Percentiles rank a stretch among this genome's conserved stretches.
phyloP scores from a whole-genome alignment of 2,888 invertebrate genomes.

The Nephrocerus scutellatus region DNA sequence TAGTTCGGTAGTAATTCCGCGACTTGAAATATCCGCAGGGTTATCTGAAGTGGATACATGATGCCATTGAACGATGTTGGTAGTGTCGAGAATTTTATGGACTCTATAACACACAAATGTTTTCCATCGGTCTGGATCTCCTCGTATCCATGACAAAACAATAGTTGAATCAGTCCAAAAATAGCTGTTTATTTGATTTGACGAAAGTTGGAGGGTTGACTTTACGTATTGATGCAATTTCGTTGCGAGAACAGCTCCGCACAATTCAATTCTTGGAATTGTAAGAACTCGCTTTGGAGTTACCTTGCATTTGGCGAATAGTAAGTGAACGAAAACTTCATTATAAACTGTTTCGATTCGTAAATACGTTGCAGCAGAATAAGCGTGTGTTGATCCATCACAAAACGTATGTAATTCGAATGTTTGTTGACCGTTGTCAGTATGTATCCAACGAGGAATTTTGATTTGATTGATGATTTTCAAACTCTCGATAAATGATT shows the following conservation, averaged over 20 bases:
- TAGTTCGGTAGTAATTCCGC: not conserved
- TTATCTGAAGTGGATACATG: too few relatives aligned
- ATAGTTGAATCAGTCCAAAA: slow-evolving; percentile 11
- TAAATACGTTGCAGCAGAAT: slow-evolving; percentile 6
- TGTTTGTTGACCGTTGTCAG: not conserved
- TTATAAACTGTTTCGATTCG: not conserved
- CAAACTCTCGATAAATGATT: not conserved
- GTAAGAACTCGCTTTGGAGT: slow-evolving; percentile 9
- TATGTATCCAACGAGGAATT: slow-evolving; percentile 9
- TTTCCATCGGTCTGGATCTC: not conserved
- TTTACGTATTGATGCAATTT: not conserved
- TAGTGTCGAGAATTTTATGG: not conserved
- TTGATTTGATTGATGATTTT: not conserved
- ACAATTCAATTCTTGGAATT: slow-evolving; percentile 13
- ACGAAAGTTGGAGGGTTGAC: not conserved
- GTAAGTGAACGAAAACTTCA: not conserved
- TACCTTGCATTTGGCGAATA: slow-evolving; percentile 12
- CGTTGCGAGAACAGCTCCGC: slow-evolving; percentile 8
- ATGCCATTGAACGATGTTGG: not conserved
- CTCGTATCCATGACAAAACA: slow-evolving; percentile 2
- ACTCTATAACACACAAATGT: not conserved
- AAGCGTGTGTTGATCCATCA: slow-evolving; percentile 8
- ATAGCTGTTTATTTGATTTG: not conserved
- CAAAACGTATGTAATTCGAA: slow-evolving; percentile 9
- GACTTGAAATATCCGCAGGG: not conserved